A percentile compares a stretch with the other conserved stretches of the same genome.
These are phyloP conservation scores for Glyphotaelius pellucidus DNA, from an alignment of 2,888 invertebrate species.

Conservation along the genomic window DNA sequence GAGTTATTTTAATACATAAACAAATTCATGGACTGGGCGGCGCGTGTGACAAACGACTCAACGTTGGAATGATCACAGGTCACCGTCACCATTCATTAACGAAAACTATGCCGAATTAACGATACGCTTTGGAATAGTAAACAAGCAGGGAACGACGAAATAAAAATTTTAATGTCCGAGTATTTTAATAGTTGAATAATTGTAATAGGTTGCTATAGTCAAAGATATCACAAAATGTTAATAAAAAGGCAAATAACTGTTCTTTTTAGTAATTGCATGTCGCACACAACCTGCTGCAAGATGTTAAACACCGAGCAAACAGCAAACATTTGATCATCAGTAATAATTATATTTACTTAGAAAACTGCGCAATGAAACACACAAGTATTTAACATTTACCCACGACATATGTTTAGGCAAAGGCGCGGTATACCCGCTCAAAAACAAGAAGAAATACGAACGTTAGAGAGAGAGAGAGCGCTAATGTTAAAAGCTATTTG, in stretches of 20 bases:
- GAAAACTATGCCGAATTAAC: not conserved
- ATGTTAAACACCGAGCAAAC: not conserved
- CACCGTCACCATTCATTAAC: constrained; percentile 18
- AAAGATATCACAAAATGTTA: not conserved
- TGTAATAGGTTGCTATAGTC: not conserved
- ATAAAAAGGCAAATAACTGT: not conserved
- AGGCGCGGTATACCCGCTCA: too few relatives aligned
- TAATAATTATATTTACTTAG: not conserved
- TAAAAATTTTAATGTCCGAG: not conserved
- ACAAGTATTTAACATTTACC: not conserved
- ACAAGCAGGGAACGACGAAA: not conserved
- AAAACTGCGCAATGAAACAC: not conserved
- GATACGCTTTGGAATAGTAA: not conserved
- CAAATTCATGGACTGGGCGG: constrained; percentile 13
- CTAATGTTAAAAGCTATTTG: too few relatives aligned
- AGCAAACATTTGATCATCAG: not conserved
- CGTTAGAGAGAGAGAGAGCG: too few relatives aligned
- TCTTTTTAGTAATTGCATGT: not conserved
- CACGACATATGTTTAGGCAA: not conserved
- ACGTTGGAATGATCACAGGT: not conserved
- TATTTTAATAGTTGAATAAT: not conserved
- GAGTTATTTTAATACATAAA: not conserved
- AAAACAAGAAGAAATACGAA: too few relatives aligned
- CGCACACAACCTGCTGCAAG: not conserved
- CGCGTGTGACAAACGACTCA: constrained; percentile 4